Evolutionary conservation across 2,797 vertebrate genomes (phyloP), one percentile per base, ranked within the genome.

Genomic region (Tokudaia muenninki): DNA sequence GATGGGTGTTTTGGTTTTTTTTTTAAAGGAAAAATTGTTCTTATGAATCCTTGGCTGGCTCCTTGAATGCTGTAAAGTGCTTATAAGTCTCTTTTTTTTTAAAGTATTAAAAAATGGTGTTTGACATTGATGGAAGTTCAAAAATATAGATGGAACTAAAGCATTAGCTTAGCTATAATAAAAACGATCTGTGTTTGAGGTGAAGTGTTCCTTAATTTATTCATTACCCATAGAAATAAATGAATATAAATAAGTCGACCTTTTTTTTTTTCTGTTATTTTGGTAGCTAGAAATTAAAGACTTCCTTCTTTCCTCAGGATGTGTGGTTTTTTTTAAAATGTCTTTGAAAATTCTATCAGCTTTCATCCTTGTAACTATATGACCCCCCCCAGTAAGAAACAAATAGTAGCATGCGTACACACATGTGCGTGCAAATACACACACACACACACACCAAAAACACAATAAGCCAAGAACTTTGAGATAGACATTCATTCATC

Each of bases 171-270:
- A 98, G 97, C 97, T 98, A 98, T 97, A 98, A 98, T 98, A 98
- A 98, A 98, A 98, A 94, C 95, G 97, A 96, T 92, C 0, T 98
- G 96, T 97, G 97, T 98, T 98, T 97, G 97, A 96, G 95, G 98
- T 98, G 88, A 98, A 98, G 97, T 97, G 92, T 96, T 98, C 95
- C 97, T 98, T 99, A 99, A 99, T 95, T 98, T 99, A 98, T 99
- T 98, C 98, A 93, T 96, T 97, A 61, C 92, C 94, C 82, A 79
- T 97, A 97, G 96, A 97, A 97, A 97, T 98, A 97, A 97, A 98
- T 97, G 97, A 98, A 86, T 98, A 98, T 94, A 97, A 98, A 81
- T 92, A 98, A 98, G 94, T 95, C 87, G 95, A 87, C 59, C 26
- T 75, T 80, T 98, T 97, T 94, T 94, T 96, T 98, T 95, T 77